Evolutionary conservation across 1,140 invertebrate species (phyloP).

Genomic region (Drosophila pseudoananassae): DNA sequence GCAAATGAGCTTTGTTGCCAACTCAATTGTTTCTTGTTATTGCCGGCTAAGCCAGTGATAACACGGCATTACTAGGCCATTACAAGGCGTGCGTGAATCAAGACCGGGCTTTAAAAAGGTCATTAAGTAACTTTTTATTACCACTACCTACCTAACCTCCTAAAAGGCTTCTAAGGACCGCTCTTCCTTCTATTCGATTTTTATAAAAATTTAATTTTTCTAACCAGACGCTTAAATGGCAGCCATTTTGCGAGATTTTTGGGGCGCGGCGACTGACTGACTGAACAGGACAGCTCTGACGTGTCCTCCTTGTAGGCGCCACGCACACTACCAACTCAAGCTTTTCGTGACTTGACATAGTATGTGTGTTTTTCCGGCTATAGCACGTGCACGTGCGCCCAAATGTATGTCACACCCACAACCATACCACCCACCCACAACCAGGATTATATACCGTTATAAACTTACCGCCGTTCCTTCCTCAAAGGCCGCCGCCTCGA

Average conservation of each 20-base stretch:
- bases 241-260: slow-evolving; percentile 41
- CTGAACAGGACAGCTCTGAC: slow-evolving; percentile 27
- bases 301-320: slow-evolving; percentile 43
- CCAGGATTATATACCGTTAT: background rate
- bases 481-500: slow-evolving; percentile 78
- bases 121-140: no score
- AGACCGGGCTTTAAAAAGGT: slow-evolving; percentile 2
- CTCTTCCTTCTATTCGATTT: no score
- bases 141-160: no score
- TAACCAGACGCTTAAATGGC: slow-evolving; percentile 27
- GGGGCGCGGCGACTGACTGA: slow-evolving; percentile 37
- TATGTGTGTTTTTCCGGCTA: slow-evolving; percentile 18
- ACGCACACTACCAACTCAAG: slow-evolving; percentile 26
- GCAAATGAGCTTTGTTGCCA: slow-evolving; percentile 39
- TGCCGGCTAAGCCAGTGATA: slow-evolving; percentile 57
- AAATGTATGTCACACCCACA: slow-evolving; percentile 58
- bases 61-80: slow-evolving; percentile 42
- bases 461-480: slow-evolving; percentile 77
- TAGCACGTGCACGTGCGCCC: slow-evolving; percentile 65
- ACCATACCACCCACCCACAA: slow-evolving; percentile 1
- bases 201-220: no score
- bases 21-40: slow-evolving; percentile 38
- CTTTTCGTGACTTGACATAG: background rate
- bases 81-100: slow-evolving; percentile 32
- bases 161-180: no score